Conservation (phyloP, 2,113 vertebrate genomes). For the Xiphophorus hellerii region DNA sequence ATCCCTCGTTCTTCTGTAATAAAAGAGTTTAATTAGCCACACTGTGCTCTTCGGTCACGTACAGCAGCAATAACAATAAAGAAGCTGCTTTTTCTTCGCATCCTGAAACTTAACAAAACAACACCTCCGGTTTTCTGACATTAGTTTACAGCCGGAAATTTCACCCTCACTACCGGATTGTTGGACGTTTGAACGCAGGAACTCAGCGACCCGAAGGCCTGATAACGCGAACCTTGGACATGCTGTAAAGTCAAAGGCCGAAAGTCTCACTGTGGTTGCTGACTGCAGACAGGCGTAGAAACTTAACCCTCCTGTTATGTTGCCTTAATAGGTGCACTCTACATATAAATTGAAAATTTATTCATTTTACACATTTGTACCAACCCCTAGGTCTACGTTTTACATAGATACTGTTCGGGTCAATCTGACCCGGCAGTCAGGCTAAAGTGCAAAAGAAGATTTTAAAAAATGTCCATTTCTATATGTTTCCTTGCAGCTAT, state of each 20-base stretch:
- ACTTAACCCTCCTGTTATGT: not conserved
- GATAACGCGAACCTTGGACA: slow-evolving; percentile 23
- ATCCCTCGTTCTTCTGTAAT: not conserved
- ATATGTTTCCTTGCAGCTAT: no score
- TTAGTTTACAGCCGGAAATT: slow-evolving; percentile 23
- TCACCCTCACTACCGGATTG: not conserved
- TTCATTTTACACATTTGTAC: no score
- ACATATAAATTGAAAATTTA: no score
- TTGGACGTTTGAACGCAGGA: not conserved
- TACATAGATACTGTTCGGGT: no score
- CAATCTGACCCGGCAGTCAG: no score
- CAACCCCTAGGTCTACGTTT: no score
- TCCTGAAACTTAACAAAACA: no score
- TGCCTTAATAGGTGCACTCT: no score
- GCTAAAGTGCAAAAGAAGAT: no score
- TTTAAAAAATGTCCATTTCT: no score
- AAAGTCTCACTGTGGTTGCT: not conserved
- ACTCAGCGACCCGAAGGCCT: not conserved
- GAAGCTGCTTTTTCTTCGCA: not conserved
- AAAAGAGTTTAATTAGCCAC: not conserved
- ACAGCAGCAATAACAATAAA: not conserved
- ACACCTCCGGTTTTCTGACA: not conserved
- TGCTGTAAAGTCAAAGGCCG: not conserved
- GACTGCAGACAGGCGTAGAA: not conserved
- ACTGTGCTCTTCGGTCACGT: not conserved